A percentile compares a stretch with the other conserved stretches of the same genome.
phyloP scores from a whole-genome alignment of 2,797 vertebrate genomes.

The Myripristis murdjan region DNA sequence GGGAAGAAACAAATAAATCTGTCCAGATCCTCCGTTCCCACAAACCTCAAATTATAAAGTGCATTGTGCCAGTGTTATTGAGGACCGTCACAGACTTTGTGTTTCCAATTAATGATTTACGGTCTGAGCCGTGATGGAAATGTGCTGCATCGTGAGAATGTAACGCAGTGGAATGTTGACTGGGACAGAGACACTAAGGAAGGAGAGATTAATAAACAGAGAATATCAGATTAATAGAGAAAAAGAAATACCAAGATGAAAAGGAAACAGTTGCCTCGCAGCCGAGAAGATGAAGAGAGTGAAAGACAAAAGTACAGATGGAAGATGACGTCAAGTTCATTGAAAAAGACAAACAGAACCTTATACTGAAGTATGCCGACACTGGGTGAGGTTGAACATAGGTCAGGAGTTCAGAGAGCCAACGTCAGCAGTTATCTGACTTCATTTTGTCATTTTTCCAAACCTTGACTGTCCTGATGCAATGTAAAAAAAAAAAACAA shows the following conservation, averaged over 20 bases:
- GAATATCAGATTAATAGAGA: constrained; percentile 49
- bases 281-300: neutral
- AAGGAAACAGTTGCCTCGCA: neutral
- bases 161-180: constrained; percentile 61
- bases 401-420: constrained; percentile 40
- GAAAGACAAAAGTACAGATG: neutral
- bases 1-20: constrained; percentile 62
- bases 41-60: constrained; percentile 64
- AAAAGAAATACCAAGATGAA: constrained; percentile 39
- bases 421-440: constrained; percentile 43
- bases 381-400: constrained; percentile 30
- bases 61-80: constrained; percentile 55
- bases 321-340: constrained; percentile 33
- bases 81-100: constrained; percentile 56
- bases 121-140: constrained; percentile 36
- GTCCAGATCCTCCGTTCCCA: constrained; percentile 34
- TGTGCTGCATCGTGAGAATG: constrained; percentile 61
- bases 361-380: constrained; percentile 41
- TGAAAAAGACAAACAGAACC: constrained; percentile 38
- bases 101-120: constrained; percentile 77
- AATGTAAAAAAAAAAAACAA: too few species aligned
- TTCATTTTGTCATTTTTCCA: constrained; percentile 44
- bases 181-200: constrained; percentile 27
- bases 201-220: constrained; percentile 54
- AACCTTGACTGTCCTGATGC: constrained; percentile 32